Evolutionary conservation across 2,113 vertebrate genomes (phyloP).

Genomic region (Solenodon paradoxus): DNA sequence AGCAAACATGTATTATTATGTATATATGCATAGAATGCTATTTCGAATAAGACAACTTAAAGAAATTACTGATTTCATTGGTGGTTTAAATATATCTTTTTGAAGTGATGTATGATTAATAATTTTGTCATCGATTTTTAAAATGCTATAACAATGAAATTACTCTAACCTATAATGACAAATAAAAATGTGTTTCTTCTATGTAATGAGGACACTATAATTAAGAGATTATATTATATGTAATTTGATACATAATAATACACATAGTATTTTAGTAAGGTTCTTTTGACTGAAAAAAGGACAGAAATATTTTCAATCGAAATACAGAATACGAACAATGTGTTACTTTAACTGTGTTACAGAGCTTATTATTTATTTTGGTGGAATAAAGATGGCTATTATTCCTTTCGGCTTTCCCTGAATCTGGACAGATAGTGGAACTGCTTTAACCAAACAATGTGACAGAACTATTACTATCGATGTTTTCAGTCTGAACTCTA

Average conservation of each 20-base stretch:
- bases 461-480: background rate
- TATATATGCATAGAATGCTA: background rate
- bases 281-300: background rate
- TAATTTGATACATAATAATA: background rate
- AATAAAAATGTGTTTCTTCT: background rate
- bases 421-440: background rate
- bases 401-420: accelerated
- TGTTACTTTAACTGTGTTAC: background rate
- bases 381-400: background rate
- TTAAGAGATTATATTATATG: background rate
- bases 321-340: background rate
- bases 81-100: background rate
- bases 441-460: background rate
- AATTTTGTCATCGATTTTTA: background rate
- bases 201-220: background rate
- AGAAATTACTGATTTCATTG: background rate
- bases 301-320: background rate
- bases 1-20: slow-evolving; percentile 12
- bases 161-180: background rate
- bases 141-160: background rate
- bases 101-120: background rate
- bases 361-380: background rate
- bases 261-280: background rate
- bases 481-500: background rate
- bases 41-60: background rate